A percentile compares a stretch with the other conserved stretches of the same genome.
Conservation (phyloP, 2,113 vertebrate species). For the Scortum barcoo region DNA sequence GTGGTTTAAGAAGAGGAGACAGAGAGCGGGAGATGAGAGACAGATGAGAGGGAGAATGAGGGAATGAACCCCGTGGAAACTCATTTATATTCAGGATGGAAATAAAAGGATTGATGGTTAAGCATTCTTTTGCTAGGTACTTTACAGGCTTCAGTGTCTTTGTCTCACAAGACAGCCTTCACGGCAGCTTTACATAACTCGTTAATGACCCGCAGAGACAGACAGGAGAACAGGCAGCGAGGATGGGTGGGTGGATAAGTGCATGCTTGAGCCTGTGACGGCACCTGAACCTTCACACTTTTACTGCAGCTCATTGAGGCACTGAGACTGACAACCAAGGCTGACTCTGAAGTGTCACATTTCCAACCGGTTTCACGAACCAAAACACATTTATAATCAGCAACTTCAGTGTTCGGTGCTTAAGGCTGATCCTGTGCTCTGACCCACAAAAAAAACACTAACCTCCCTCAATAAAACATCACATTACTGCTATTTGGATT, state of each 20-base stretch:
- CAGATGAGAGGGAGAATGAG: constrained; percentile 49
- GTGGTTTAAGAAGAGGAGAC: constrained; percentile 41
- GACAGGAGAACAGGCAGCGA: constrained; percentile 23
- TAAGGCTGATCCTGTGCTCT: neutral
- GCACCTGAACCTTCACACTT: neutral
- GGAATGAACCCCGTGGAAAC: constrained; percentile 45
- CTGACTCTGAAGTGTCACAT: neutral
- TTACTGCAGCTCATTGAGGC: neutral
- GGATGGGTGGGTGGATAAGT: constrained; percentile 15
- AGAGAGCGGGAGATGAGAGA: constrained; percentile 52
- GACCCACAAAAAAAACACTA: neutral
- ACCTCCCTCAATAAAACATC: neutral
- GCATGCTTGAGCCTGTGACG: constrained; percentile 26
- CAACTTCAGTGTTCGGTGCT: neutral
- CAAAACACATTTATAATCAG: neutral
- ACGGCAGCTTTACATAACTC: constrained; percentile 46
- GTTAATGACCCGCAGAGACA: constrained; percentile 44
- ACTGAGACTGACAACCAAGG: neutral
- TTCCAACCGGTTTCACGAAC: neutral
- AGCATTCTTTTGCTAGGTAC: constrained; percentile 59
- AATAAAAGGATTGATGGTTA: constrained; percentile 67
- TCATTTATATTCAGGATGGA: constrained; percentile 69
- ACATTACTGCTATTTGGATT: neutral
- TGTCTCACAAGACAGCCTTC: constrained; percentile 37
- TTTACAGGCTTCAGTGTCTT: constrained; percentile 53